Percentiles rank a stretch among this genome's conserved stretches.
Conservation (phyloP, 1,140 invertebrate genomes). For the Steinernema khuongi region DNA sequence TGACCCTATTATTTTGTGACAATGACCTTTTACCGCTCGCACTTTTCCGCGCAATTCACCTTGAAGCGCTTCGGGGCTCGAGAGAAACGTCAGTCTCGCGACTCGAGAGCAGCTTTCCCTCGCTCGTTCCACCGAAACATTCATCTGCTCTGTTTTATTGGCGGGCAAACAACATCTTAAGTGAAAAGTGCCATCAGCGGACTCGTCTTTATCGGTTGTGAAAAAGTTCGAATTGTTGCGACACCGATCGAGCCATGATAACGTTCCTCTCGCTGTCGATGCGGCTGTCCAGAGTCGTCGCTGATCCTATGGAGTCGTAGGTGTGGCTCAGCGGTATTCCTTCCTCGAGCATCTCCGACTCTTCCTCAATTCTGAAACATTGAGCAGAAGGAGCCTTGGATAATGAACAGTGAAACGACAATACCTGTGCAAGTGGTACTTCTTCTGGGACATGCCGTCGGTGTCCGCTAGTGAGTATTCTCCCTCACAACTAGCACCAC, state of each 20-base stretch:
- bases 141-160: too few species aligned
- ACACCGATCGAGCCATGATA: constrained; percentile 36
- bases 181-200: not conserved
- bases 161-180: not conserved
- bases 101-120: too few species aligned
- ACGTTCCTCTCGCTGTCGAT: constrained; percentile 11
- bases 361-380: constrained; percentile 39
- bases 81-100: too few species aligned
- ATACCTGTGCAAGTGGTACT: constrained; percentile 23
- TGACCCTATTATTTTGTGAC: constrained; percentile 10
- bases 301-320: constrained; percentile 24
- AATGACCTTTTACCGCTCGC: constrained; percentile 14
- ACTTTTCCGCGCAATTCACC: not conserved
- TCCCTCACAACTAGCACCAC: constrained; percentile 14
- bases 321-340: constrained; percentile 22
- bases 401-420: not conserved
- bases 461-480: constrained; percentile 29
- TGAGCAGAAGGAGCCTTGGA: not conserved
- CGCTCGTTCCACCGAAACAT: too few species aligned
- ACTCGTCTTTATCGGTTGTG: not conserved
- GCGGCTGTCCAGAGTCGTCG: constrained; percentile 15
- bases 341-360: constrained; percentile 33
- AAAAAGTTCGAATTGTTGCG: constrained; percentile 36
- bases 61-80: too few species aligned
- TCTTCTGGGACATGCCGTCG: constrained; percentile 25